Base-by-base conservation (phyloP, 2,888 invertebrate genomes). In the Metallyticus violacea region DNA sequence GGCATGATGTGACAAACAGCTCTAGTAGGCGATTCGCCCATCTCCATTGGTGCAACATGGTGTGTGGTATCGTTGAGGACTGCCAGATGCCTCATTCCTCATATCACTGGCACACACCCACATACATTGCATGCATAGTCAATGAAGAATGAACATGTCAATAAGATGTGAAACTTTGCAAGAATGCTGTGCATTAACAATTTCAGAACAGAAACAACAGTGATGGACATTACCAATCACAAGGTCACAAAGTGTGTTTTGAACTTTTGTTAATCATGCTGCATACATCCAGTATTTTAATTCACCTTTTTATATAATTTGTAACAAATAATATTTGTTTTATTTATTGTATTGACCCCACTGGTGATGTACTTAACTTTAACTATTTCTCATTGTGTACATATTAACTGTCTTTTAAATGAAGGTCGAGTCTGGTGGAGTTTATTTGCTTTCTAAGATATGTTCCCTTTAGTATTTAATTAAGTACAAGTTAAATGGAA, bases 251-350 rank as follows among this genome's bases (percentile, higher is more conserved):
- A 85, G 15, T 81, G 26, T 80, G 40, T 80, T 79, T 79, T 6
- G 80, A 27, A 28, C 29, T 80, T 80, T 22, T 27, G 29, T 28
- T 25, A 81, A 29, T 81, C 28, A 81, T 30, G 30, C 26, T n/a
- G n/a, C n/a, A n/a, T n/a, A n/a, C n/a, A n/a, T n/a, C 77, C 85
- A 85, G 85, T 85, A 85, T 85, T 85, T 85, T 85, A 85, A 27
- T 85, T 85, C 27, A n/a, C n/a, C 26, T 40, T 81, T 81, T 81
- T 30, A n/a, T n/a, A 9, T 7, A 6, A 25, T 26, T 79, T 26
- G 81, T 85, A 80, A 80, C 77, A 26, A 80, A 28, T 25, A 77
- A 79, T 79, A 62, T 40, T 79, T 85, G 84, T 77, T 40, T 79
- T 83, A 83, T 80, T 85, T 80, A 85, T 80, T 85, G 27, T 77